Percentiles rank a stretch among this genome's conserved stretches.
phyloP scores from a whole-genome alignment of 2,797 vertebrate species.

The Coracias cyanogaster region DNA sequence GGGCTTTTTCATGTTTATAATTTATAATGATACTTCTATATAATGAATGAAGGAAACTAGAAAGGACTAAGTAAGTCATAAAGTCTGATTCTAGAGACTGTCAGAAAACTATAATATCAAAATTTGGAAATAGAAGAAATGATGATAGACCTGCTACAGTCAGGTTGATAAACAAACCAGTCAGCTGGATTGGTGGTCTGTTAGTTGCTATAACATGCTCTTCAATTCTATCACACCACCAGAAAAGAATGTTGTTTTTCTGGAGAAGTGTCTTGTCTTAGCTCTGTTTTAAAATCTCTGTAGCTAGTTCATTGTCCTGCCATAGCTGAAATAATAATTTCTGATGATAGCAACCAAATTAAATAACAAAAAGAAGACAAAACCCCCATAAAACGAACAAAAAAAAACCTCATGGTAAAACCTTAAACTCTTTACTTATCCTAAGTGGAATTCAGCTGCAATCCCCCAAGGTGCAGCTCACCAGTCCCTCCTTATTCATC shows the following conservation, averaged over 20 bases:
- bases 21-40: background rate
- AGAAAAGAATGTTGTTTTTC: background rate
- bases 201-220: background rate
- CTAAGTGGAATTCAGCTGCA: background rate
- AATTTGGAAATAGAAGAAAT: background rate
- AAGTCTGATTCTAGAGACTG: background rate
- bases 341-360: background rate
- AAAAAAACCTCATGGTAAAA: fast-evolving
- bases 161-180: background rate
- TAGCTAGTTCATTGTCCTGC: background rate
- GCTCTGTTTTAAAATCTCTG: background rate
- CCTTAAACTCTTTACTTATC: background rate
- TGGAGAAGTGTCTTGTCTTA: background rate
- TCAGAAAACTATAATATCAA: background rate
- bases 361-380: background rate
- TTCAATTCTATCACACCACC: background rate
- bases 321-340: background rate
- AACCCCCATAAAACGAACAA: fast-evolving
- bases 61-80: background rate
- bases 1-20: background rate
- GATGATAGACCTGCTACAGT: background rate
- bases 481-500: background rate
- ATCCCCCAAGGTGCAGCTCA: background rate
- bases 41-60: background rate
- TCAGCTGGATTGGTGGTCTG: background rate